Percentiles rank a stretch among this genome's conserved stretches.
Conservation (phyloP, 1,140 invertebrate species). For the Pachyrhynchus sulphureomaculatus region DNA sequence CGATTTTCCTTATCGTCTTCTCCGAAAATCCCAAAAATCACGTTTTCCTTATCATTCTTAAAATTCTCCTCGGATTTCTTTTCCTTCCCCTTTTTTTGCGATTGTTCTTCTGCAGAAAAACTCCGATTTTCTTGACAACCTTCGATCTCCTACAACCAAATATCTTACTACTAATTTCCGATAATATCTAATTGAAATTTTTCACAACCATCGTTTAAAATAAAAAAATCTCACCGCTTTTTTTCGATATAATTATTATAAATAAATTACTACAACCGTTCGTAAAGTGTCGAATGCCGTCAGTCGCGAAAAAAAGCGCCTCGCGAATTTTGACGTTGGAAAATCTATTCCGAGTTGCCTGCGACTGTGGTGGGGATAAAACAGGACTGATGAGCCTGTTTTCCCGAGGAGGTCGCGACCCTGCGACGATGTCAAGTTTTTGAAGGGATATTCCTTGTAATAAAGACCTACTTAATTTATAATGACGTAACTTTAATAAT, state of each 20-base stretch:
- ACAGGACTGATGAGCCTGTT: slow-evolving; percentile 26
- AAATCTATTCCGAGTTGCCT: neutral
- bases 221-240: no score
- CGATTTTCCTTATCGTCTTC: neutral
- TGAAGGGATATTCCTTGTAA: neutral
- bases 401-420: slow-evolving; percentile 29
- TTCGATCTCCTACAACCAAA: neutral
- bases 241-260: no score
- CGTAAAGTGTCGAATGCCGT: no score
- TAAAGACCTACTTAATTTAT: no score
- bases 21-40: neutral
- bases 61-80: neutral
- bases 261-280: no score
- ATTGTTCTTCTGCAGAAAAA: neutral
- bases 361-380: slow-evolving; percentile 8
- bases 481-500: no score
- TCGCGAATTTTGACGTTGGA: neutral
- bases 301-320: neutral
- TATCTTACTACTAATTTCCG: neutral
- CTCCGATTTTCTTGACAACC: neutral
- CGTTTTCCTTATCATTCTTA: neutral
- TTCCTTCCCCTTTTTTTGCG: neutral
- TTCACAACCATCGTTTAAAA: no score
- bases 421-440: slow-evolving; percentile 3
- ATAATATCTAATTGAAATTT: neutral